A percentile compares a stretch with the other conserved stretches of the same genome.
These are phyloP conservation scores for Danio albolineatus DNA, from an alignment of 2,797 vertebrate genomes.

Conservation along the genomic window DNA sequence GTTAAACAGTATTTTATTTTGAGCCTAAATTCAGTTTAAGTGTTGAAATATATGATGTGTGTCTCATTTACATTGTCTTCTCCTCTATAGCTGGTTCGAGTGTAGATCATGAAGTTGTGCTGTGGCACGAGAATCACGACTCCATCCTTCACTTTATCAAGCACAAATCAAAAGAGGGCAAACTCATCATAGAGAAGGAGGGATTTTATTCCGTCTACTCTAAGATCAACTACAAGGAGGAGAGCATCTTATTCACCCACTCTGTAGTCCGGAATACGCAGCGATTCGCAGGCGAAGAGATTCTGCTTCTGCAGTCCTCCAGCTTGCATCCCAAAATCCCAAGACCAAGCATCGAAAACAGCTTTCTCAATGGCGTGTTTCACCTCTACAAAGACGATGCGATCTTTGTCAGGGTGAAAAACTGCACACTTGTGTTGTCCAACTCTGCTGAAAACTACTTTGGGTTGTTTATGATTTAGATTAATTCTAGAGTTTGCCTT, in stretches of 20 bases:
- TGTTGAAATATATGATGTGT: background rate
- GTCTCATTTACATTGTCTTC: background rate
- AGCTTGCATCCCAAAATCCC: background rate
- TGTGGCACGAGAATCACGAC: conserved; percentile 60
- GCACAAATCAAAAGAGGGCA: conserved; percentile 54
- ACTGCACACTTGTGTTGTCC: conserved; percentile 53
- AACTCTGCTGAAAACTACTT: conserved; percentile 70
- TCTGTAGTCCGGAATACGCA: conserved; percentile 49
- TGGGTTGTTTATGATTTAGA: conserved; percentile 77
- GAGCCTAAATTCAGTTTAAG: background rate
- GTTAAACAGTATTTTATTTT: too few species aligned
- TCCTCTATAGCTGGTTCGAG: background rate
- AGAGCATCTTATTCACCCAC: conserved; percentile 53
- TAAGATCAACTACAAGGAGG: conserved; percentile 70
- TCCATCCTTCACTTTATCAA: conserved; percentile 64
- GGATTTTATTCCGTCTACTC: conserved; percentile 80
- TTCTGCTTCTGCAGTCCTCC: conserved; percentile 68
- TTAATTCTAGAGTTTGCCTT: background rate
- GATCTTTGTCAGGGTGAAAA: conserved; percentile 71
- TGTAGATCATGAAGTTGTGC: conserved; percentile 49
- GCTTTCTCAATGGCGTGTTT: conserved; percentile 77
- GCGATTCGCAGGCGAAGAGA: background rate
- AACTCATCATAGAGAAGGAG: conserved; percentile 67
- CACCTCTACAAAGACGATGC: conserved; percentile 67
- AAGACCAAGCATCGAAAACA: conserved; percentile 59